A percentile compares a stretch with the other conserved stretches of the same genome.
Evolutionary conservation across 2,113 vertebrate genomes (phyloP).

Genomic region (Fulmarus glacialis): DNA sequence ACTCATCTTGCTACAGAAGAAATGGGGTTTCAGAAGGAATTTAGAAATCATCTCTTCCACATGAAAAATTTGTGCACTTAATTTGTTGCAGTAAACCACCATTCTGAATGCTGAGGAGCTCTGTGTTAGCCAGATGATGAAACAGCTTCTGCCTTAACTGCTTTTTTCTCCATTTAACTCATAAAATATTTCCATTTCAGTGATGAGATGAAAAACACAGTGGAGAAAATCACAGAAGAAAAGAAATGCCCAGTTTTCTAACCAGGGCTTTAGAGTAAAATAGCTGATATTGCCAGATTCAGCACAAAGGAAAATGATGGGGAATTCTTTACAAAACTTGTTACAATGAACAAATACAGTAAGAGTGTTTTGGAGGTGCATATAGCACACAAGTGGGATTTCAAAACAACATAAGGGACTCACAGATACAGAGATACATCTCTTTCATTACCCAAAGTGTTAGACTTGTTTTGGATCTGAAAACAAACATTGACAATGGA

Average conservation of each 20-base stretch:
- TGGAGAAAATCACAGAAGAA: not conserved
- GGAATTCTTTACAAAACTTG: not conserved
- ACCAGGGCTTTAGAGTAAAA: not conserved
- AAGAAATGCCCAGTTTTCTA: not conserved
- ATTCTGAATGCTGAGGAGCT: not conserved
- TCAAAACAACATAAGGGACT: not conserved
- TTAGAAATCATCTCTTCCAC: slow-evolving; percentile 15
- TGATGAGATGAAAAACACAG: not conserved
- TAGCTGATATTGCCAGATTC: not conserved
- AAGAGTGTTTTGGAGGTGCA: not conserved
- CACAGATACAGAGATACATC: not conserved
- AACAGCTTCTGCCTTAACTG: not conserved
- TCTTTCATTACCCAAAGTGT: not conserved
- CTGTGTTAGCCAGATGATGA: not conserved
- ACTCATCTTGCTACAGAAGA: not conserved
- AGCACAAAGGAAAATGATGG: not conserved
- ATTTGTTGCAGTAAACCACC: slow-evolving; percentile 7
- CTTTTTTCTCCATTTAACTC: not conserved
- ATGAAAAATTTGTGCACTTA: slow-evolving; percentile 18
- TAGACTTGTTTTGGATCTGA: not conserved
- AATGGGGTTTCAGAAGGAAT: not conserved
- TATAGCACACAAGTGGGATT: not conserved
- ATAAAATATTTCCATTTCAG: slow-evolving; percentile 16
- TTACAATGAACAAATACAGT: not conserved
- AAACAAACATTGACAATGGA: not conserved